Conservation (phyloP, 2,888 invertebrate species). For the Drosophila cognata region DNA sequence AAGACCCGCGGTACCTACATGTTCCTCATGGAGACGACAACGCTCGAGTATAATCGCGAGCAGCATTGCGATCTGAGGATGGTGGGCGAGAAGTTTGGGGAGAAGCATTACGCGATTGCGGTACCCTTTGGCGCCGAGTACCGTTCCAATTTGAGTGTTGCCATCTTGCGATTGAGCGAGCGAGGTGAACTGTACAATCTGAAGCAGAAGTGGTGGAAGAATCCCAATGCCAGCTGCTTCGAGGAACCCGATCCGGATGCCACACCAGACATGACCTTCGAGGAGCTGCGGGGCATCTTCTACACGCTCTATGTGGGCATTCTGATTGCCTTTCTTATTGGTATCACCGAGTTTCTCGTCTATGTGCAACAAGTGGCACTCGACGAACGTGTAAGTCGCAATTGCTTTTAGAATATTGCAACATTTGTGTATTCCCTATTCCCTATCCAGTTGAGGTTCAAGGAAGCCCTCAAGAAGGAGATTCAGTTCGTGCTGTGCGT, state of each 20-base stretch:
- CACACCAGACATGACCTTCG: conserved; percentile 76
- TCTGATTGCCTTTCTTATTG: conserved; percentile 89
- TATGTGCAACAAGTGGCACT: conserved; percentile 92
- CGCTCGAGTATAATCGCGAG: conserved; percentile 95
- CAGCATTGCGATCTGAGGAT: conserved; percentile 92
- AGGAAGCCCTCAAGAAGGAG: conserved; percentile 71
- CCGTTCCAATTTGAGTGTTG: conserved; percentile 92
- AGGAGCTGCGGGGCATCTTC: conserved; percentile 95
- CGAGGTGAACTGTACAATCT: conserved; percentile 91
- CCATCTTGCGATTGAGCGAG: conserved; percentile 96
- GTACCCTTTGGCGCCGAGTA: conserved; percentile 92
- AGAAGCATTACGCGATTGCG: conserved; percentile 97
- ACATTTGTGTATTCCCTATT: background rate
- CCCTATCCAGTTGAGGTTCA: conserved; percentile 59
- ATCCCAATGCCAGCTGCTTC: conserved; percentile 85
- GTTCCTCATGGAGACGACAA: conserved; percentile 98
- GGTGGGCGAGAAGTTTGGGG: conserved; percentile 92
- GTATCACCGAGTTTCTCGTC: conserved; percentile 93
- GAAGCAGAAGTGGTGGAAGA: conserved; percentile 96
- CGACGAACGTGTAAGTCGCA: conserved; percentile 88
- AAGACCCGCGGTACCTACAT: conserved; percentile 92
- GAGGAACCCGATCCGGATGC: conserved; percentile 53
- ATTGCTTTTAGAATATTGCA: background rate
- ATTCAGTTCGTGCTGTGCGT: conserved; percentile 74
- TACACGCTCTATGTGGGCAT: conserved; percentile 92